Evolutionary conservation across 2,888 invertebrate genomes (phyloP), one percentile per base, ranked within the genome.

Genomic region (Achlya flavicornis): DNA sequence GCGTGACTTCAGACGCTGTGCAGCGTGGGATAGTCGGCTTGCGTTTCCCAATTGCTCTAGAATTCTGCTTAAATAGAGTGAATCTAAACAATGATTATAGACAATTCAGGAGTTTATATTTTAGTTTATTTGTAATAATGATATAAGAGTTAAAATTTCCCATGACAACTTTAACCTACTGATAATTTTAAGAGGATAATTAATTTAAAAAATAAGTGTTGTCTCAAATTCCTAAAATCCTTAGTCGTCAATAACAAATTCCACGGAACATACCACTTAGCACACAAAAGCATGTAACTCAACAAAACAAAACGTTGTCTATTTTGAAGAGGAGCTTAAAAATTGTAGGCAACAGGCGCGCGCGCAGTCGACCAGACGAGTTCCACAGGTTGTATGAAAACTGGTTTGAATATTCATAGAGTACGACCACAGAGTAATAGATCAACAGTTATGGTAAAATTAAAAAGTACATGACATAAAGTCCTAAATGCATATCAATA

Each of bases 341-440:
- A 67, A 64, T 41, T 41, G 60, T 60, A 35, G 60, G 60, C 71
- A 74, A 75, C 71, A 70, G 68, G 63, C 68, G 53, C 53, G 48
- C 48, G 19, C 68, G 66, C 63, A 62, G 60, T 61, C 65, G 64
- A 57, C 66, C 65, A 65, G 79, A 81, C 85, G 72, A 76, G 84
- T 84, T 82, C 76, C 71, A 76, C 82, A 79, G 77, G 80, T 75
- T 78, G 77, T 75, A 70, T 71, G 64, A 69, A 41, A 87, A 87
- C 90, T 77, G 88, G 90, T 91, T 89, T 87, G 80, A 84, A 88
- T 87, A 88, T 88, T 86, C 86, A 87, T 86, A 86, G 83, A 81
- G 84, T 81, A 80, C 83, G 66, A 62, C 38, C 57, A 62, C 26
- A 62, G 62, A 35, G 7, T n/a, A 53, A 53, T 53, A 19, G 16